Percentiles rank a stretch among this genome's conserved stretches.
Conservation (phyloP, 1,140 invertebrate species). For the Lucilia sericata region DNA sequence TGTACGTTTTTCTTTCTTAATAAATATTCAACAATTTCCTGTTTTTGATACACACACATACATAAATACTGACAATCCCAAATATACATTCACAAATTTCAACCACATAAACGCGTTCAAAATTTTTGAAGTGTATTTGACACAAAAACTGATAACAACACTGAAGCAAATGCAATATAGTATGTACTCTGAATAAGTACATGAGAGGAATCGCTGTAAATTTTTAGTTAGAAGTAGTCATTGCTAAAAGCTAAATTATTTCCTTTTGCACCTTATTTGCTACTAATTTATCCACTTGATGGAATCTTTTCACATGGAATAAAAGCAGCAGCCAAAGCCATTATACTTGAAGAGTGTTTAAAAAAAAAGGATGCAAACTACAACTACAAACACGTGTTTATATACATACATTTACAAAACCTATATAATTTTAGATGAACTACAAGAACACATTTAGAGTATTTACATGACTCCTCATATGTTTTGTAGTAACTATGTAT, state of each 20-base stretch:
- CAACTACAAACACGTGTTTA: neutral
- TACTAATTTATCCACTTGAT: constrained; percentile 4
- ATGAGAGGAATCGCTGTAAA: neutral
- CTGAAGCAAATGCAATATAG: neutral
- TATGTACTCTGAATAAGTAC: neutral
- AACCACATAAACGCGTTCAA: neutral
- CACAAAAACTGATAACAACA: neutral
- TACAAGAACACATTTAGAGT: neutral
- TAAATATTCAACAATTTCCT: constrained; percentile 26
- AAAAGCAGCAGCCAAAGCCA: neutral
- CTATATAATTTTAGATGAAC: neutral
- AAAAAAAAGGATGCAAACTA: neutral
- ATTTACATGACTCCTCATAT: too few relatives aligned
- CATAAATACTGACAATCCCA: too few relatives aligned
- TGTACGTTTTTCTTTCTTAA: neutral
- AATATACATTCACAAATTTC: neutral
- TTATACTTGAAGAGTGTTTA: neutral
- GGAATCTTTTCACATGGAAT: neutral
- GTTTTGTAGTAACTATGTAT: neutral
- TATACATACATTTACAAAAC: neutral
- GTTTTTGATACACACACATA: neutral
- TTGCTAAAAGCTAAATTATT: constrained; percentile 15
- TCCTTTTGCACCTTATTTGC: constrained; percentile 15
- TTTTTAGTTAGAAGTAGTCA: neutral
- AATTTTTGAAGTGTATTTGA: neutral